Percentiles rank a stretch among this genome's conserved stretches.
These are phyloP conservation scores for Acanthosepion esculentum DNA, from an alignment of 2,888 invertebrate genomes.

Conservation along the genomic window DNA sequence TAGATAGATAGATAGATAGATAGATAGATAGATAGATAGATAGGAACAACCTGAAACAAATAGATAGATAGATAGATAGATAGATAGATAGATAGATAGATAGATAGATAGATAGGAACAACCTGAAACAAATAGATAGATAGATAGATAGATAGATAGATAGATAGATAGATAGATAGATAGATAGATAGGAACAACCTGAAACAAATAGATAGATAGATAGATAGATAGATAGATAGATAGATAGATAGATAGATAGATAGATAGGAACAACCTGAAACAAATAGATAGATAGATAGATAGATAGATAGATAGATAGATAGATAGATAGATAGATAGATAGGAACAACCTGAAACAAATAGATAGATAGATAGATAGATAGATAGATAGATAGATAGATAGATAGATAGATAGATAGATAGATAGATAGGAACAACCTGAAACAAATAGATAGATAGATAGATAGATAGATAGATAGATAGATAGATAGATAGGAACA, in stretches of 20 bases:
- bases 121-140: neutral
- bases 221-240: constrained; percentile 24
- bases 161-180: neutral
- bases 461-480: neutral
- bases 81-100: neutral
- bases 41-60: no score
- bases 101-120: no score
- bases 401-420: neutral
- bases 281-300: neutral
- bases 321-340: no score
- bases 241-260: no score
- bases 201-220: neutral
- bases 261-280: no score
- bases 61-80: constrained; percentile 4
- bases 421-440: constrained; percentile 33
- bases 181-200: no score
- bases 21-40: neutral
- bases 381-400: neutral
- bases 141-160: constrained; percentile 33
- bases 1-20: constrained; percentile 4
- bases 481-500: constrained; percentile 24
- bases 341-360: no score
- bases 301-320: neutral
- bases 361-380: constrained; percentile 4
- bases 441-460: neutral